Percentiles rank a stretch among this genome's conserved stretches.
phyloP scores from a whole-genome alignment of 2,113 vertebrate species.

The Oreochromis aureus region DNA sequence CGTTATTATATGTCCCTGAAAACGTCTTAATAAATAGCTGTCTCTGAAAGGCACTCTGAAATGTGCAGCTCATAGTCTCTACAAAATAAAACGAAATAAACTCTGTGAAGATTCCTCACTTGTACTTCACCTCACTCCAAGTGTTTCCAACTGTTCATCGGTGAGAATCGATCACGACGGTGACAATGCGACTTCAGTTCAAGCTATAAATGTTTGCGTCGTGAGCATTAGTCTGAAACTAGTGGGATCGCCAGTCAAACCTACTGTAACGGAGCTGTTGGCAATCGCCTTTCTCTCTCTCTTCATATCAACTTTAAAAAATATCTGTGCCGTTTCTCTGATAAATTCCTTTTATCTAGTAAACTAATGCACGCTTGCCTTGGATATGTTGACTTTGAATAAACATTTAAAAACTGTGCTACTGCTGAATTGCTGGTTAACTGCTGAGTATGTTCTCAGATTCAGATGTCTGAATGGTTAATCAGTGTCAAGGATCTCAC shows the following conservation, averaged over 20 bases:
- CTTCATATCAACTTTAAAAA: not conserved
- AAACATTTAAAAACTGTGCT: constrained; percentile 45
- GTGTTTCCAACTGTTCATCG: not conserved
- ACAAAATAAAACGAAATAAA: constrained; percentile 5
- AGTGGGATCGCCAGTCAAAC: not conserved
- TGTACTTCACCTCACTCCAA: not conserved
- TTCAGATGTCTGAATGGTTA: constrained; percentile 49
- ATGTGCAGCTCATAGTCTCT: constrained; percentile 59
- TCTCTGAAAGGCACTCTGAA: constrained; percentile 68
- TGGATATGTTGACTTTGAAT: not conserved
- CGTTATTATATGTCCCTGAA: constrained; percentile 64
- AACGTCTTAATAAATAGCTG: constrained; percentile 65
- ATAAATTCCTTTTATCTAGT: not conserved
- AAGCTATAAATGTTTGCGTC: not conserved
- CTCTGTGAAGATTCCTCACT: not conserved
- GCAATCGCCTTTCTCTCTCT: not conserved
- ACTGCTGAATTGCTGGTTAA: constrained; percentile 42
- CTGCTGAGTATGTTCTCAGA: constrained; percentile 9
- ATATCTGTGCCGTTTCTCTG: not conserved
- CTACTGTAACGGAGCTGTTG: not conserved
- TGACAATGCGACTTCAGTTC: not conserved
- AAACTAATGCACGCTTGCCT: constrained; percentile 1
- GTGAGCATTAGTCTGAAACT: not conserved
- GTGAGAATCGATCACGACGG: not conserved
- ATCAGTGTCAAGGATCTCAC: constrained; percentile 59